Evolutionary conservation across 2,888 invertebrate species (phyloP).

Genomic region (Macrosiphum euphorbiae): DNA sequence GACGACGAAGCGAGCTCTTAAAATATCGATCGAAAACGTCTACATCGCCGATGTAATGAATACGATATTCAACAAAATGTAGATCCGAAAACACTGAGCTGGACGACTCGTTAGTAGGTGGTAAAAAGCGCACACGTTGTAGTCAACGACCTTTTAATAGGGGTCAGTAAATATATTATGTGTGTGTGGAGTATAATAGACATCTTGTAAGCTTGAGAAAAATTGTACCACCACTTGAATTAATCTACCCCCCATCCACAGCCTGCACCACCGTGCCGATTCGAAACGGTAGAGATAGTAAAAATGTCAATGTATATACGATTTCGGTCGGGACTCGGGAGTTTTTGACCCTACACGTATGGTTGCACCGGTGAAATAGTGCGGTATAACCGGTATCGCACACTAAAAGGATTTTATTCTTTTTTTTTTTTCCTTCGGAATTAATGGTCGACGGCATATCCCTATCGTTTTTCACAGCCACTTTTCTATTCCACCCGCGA

Average conservation of each 20-base stretch:
- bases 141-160: neutral
- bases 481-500: neutral
- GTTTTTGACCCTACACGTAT: neutral
- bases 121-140: neutral
- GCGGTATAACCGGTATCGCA: neutral
- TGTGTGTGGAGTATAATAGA: neutral
- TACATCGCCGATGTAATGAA: neutral
- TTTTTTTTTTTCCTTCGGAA: neutral
- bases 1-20: neutral
- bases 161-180: neutral
- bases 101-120: neutral
- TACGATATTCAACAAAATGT: neutral
- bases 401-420: neutral
- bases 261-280: no score
- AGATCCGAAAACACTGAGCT: neutral
- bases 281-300: neutral
- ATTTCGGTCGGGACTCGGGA: neutral
- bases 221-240: neutral
- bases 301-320: neutral
- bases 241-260: neutral
- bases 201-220: neutral
- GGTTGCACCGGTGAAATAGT: constrained; percentile 5
- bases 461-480: constrained; percentile 17
- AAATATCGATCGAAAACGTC: neutral
- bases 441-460: constrained; percentile 5